Evolutionary conservation across 1,140 invertebrate species (phyloP), one percentile per base, ranked within the genome.

Genomic region (Littorina saxatilis): DNA sequence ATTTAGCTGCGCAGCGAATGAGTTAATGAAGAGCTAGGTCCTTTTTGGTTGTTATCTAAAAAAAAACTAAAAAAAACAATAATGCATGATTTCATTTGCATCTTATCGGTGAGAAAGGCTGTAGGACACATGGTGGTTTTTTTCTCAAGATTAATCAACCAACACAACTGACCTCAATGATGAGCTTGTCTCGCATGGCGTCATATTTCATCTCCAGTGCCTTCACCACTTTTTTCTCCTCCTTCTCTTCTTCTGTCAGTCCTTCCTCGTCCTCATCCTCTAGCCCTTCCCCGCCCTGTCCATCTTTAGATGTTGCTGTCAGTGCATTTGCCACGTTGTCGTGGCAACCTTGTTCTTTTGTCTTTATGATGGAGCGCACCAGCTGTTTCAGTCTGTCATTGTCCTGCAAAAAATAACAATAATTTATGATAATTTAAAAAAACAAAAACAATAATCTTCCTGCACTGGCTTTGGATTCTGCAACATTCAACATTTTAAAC

Each of bases 201-300:
- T 91, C 90, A 83, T 91, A 91, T 74, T 91, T 91, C 81, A 90
- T 83, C 66, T 90, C 87, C 20, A 91, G 72, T 27, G 87, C 90
- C 66, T 88, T 82, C 23, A 91, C 55, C 35, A 91, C 68, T 58
- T 82, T 47, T 50, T 74, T 81, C 50, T 89, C 82, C 52, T 85
- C 80, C 23, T 84, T 83, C 17, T 81, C 70, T 39, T 68, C 52
- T 55, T 77, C 80, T 27, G 74, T 68, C 61, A 72, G 63, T 40
- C 84, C 80, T 63, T 84, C 83, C 35, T 63, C 70, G 0, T 66
- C 52, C 17, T 40, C 58, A 0, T 43, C 76, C n/a, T 23, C 50
- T 9, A 9, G 29, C 3, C 7, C 29, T 11, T 58, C 50, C 9
- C 20, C 29, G 1, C 35, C n/a, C 11, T 35, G 15, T 72, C 76